Conservation (phyloP, 2,113 vertebrate genomes). For the Perca fluviatilis region DNA sequence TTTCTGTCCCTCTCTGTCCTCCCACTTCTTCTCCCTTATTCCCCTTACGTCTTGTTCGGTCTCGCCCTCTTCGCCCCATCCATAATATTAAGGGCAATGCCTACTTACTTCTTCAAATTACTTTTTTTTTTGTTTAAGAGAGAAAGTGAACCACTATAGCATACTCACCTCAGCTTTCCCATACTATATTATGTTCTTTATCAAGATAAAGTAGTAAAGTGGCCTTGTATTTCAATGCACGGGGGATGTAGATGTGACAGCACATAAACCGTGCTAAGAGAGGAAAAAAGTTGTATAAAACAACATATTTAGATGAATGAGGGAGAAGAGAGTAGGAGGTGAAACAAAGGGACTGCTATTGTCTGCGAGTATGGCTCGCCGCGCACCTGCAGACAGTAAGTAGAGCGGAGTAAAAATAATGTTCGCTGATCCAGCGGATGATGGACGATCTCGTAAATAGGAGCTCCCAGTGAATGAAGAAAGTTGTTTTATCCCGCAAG, state of each 20-base stretch:
- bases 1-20: slow-evolving; percentile 20
- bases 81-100: slow-evolving; percentile 21
- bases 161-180: neutral
- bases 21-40: slow-evolving; percentile 15
- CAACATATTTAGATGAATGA: slow-evolving; percentile 37
- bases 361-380: neutral
- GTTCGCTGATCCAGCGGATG: slow-evolving; percentile 46
- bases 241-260: slow-evolving; percentile 7
- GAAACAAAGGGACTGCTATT: neutral
- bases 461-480: slow-evolving; percentile 50
- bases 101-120: neutral
- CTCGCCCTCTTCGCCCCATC: slow-evolving; percentile 20
- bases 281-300: neutral
- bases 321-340: neutral
- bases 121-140: neutral
- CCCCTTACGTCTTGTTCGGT: neutral
- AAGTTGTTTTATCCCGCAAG: slow-evolving; percentile 44
- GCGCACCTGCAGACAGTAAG: slow-evolving; percentile 70
- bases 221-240: neutral
- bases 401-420: slow-evolving; percentile 65
- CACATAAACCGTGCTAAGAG: neutral
- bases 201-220: too few species aligned
- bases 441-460: slow-evolving; percentile 57
- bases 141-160: neutral
- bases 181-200: neutral